A percentile compares a stretch with the other conserved stretches of the same genome.
Evolutionary conservation across 2,797 vertebrate species (phyloP).

Genomic region (Hapalemur alaotrensis): DNA sequence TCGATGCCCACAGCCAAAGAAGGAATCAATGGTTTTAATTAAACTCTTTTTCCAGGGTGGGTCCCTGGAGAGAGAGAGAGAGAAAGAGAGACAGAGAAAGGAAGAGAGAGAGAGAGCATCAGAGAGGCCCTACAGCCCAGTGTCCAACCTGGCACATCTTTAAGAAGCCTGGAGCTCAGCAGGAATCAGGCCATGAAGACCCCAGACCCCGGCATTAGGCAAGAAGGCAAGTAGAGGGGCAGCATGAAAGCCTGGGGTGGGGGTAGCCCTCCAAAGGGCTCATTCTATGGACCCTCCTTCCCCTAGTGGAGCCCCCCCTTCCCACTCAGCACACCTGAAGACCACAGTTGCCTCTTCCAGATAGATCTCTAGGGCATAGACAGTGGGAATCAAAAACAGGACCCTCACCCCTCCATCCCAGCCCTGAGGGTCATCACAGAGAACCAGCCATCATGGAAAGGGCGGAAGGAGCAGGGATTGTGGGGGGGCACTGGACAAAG

Average conservation of each 20-base stretch:
- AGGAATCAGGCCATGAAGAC: not conserved
- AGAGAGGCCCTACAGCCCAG: not conserved
- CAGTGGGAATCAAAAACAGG: not conserved
- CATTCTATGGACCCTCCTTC: not conserved
- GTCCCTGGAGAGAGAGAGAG: not conserved
- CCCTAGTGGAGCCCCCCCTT: not conserved
- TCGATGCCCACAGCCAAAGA: slow-evolving; percentile 72
- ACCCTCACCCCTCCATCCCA: not conserved
- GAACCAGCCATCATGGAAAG: slow-evolving; percentile 28
- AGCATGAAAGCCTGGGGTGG: not conserved
- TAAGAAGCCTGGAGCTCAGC: not conserved
- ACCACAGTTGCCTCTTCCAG: slow-evolving; percentile 16
- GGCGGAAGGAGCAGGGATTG: not conserved
- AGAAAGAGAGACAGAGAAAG: not conserved
- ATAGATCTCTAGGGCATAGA: not conserved
- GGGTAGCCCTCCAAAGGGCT: not conserved
- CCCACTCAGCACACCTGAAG: not conserved
- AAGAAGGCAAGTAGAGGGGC: not conserved
- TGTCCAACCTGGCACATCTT: not conserved
- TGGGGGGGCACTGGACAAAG: slow-evolving; percentile 65
- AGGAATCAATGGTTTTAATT: slow-evolving; percentile 80
- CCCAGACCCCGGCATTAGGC: not conserved
- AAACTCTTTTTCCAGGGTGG: slow-evolving; percentile 75
- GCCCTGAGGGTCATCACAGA: slow-evolving; percentile 37
- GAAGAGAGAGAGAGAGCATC: not conserved